Percentiles rank a stretch among this genome's conserved stretches.
phyloP scores from a whole-genome alignment of 2,113 vertebrate species.

The Phyllostomus hastatus region DNA sequence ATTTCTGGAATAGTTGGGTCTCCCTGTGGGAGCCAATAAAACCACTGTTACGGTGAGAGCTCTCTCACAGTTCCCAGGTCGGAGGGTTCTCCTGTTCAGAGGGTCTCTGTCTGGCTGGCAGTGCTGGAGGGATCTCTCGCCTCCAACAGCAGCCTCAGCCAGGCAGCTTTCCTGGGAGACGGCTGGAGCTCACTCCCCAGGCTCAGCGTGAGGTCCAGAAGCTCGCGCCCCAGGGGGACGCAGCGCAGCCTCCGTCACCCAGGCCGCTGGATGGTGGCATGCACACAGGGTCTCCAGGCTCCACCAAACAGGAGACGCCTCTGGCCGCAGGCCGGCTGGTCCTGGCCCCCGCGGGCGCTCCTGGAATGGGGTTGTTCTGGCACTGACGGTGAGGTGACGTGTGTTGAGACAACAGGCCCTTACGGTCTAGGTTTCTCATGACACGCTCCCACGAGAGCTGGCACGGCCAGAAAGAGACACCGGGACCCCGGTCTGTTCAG shows the following conservation, averaged over 20 bases:
- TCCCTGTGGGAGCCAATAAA: not conserved
- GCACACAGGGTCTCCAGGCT: fast-evolving
- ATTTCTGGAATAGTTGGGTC: not conserved
- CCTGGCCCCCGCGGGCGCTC: not conserved
- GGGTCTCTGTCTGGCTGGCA: not conserved
- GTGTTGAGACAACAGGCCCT: not conserved
- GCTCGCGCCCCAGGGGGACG: not conserved
- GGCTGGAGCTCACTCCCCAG: not conserved
- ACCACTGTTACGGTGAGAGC: not conserved
- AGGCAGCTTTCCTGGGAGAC: not conserved
- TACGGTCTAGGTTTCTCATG: not conserved
- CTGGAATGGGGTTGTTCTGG: not conserved
- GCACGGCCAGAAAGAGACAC: too few relatives aligned
- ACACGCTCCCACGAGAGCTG: not conserved
- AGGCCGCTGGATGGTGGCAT: not conserved
- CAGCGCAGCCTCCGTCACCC: not conserved
- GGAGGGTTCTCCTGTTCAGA: too few relatives aligned
- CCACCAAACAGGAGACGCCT: fast-evolving
- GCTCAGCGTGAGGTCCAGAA: not conserved
- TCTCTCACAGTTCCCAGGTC: not conserved
- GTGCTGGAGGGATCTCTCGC: too few relatives aligned
- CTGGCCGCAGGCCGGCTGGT: not conserved
- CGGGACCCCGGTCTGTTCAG: not conserved
- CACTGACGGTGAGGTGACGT: too few relatives aligned
- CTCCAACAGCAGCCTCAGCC: not conserved